Conservation (phyloP, 2,113 vertebrate genomes). For the Tenrec ecaudatus region DNA sequence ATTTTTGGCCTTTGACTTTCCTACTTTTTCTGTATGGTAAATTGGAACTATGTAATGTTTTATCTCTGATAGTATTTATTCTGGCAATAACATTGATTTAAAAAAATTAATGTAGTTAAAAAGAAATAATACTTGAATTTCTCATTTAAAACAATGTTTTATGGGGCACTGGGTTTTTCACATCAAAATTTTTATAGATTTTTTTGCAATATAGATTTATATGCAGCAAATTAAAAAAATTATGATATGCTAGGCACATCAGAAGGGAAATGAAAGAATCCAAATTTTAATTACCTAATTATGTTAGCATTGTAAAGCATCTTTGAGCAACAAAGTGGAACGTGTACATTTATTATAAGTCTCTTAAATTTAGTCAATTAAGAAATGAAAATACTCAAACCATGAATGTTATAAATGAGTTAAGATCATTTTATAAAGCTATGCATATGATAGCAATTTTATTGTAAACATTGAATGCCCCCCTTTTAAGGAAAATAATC, state of each 20-base stretch:
- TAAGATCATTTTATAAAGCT: slow-evolving; percentile 42
- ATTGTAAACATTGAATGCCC: slow-evolving; percentile 5
- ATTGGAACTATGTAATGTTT: not conserved
- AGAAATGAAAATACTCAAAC: slow-evolving; percentile 41
- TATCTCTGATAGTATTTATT: slow-evolving; percentile 37
- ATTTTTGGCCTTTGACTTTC: slow-evolving; percentile 1
- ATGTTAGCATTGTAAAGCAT: slow-evolving; percentile 10
- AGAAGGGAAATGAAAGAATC: slow-evolving; percentile 38
- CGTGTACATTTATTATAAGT: not conserved
- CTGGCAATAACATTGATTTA: not conserved
- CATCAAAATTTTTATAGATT: slow-evolving; percentile 30
- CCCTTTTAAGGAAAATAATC: slow-evolving; percentile 26
- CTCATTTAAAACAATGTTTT: slow-evolving; percentile 47
- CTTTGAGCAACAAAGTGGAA: slow-evolving; percentile 47
- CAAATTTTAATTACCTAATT: slow-evolving; percentile 61
- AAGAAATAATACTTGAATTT: slow-evolving; percentile 9
- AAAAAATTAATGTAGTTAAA: not conserved
- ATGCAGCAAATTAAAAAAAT: not conserved
- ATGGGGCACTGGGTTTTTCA: not conserved
- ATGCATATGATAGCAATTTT: not conserved
- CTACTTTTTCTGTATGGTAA: not conserved
- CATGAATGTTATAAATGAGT: slow-evolving; percentile 6
- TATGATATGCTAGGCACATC: slow-evolving; percentile 37
- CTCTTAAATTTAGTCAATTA: slow-evolving; percentile 50
- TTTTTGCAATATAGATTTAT: slow-evolving; percentile 27